Conservation (phyloP, 2,797 vertebrate genomes). For the Diplodus puntazzo region DNA sequence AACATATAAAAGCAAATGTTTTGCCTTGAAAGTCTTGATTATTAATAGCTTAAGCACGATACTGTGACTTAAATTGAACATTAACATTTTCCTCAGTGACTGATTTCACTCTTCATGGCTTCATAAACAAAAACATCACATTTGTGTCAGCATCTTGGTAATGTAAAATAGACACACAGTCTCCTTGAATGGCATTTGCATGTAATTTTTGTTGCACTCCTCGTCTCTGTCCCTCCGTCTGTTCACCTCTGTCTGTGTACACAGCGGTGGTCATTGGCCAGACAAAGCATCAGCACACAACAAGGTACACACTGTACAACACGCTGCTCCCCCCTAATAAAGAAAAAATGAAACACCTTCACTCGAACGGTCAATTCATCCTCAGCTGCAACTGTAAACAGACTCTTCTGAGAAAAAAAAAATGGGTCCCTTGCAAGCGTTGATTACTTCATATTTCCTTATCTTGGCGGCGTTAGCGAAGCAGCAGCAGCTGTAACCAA, state of each 20-base stretch:
- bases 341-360: constrained; percentile 16
- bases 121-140: constrained; percentile 18
- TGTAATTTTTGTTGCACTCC: constrained; percentile 26
- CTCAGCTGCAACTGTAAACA: constrained; percentile 27
- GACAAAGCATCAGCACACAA: constrained; percentile 25
- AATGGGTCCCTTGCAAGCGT: constrained; percentile 13
- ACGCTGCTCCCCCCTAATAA: constrained; percentile 5
- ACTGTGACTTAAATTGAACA: background rate
- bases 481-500: constrained; percentile 62
- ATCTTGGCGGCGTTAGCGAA: constrained; percentile 59
- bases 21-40: background rate
- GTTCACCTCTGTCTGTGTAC: background rate
- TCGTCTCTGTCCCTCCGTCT: background rate
- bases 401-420: constrained; percentile 5
- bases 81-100: background rate
- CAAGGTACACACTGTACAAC: background rate
- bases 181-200: constrained; percentile 44
- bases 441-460: constrained; percentile 57
- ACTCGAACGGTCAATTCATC: constrained; percentile 16
- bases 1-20: background rate
- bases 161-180: constrained; percentile 10
- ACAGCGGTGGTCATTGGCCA: constrained; percentile 30
- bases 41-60: background rate
- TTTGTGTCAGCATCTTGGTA: constrained; percentile 29
- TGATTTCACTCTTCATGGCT: constrained; percentile 6